A percentile compares a stretch with the other conserved stretches of the same genome.
Conservation (phyloP, 2,888 invertebrate species). For the Eupeodes luniger region DNA sequence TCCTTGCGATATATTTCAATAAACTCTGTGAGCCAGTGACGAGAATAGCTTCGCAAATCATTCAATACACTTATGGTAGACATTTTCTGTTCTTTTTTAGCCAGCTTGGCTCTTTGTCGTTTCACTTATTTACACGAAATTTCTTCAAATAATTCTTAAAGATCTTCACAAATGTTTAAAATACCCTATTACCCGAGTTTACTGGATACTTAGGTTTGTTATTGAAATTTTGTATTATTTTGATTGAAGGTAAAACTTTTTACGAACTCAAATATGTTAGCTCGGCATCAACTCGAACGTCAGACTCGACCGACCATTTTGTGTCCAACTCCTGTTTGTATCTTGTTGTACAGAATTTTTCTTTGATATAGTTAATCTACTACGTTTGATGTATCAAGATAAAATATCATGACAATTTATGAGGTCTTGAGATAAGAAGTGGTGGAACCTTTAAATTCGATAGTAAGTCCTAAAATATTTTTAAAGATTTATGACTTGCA, state of each 20-base stretch:
- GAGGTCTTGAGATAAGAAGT: too few species aligned
- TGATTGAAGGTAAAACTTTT: slow-evolving; percentile 58
- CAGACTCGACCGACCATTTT: slow-evolving; percentile 78
- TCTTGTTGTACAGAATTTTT: slow-evolving; percentile 71
- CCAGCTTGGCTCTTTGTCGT: slow-evolving; percentile 1
- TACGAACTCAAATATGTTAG: slow-evolving; percentile 70
- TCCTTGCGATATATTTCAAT: slow-evolving; percentile 83
- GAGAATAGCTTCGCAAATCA: slow-evolving; percentile 82
- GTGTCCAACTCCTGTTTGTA: slow-evolving; percentile 71
- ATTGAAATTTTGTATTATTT: slow-evolving; percentile 56
- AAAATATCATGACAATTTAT: not conserved
- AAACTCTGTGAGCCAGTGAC: slow-evolving; percentile 83
- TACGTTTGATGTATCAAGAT: slow-evolving; percentile 4
- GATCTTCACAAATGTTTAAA: slow-evolving; percentile 9
- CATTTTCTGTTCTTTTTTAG: slow-evolving; percentile 48
- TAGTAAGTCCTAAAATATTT: not conserved
- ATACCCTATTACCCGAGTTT: slow-evolving; percentile 7
- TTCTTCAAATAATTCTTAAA: not conserved
- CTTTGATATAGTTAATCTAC: slow-evolving; percentile 7
- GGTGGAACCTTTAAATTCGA: not conserved
- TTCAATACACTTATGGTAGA: slow-evolving; percentile 79
- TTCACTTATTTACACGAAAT: not conserved
- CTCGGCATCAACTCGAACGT: slow-evolving; percentile 79
- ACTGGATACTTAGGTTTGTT: slow-evolving; percentile 52
- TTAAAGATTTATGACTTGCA: not conserved